phyloP scores from a whole-genome alignment of 2,888 invertebrate genomes.

The Tridacna gigas region DNA sequence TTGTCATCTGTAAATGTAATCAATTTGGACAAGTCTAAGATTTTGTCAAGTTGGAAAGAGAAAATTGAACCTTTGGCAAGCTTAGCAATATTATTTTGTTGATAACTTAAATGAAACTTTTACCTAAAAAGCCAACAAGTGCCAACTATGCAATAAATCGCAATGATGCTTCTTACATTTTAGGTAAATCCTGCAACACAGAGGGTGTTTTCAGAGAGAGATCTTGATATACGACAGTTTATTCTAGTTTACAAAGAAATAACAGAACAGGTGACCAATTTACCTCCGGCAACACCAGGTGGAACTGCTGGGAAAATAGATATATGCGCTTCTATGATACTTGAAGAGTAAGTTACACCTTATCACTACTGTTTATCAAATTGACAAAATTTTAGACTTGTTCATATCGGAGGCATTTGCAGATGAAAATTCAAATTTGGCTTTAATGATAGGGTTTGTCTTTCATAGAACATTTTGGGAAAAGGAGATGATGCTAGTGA shows the following conservation, averaged over 20 bases:
- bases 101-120: too few species aligned
- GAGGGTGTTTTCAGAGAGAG: conserved; percentile 87
- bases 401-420: too few species aligned
- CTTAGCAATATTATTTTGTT: too few species aligned
- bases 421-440: too few species aligned
- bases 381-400: too few species aligned
- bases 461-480: not conserved
- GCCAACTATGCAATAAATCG: too few species aligned
- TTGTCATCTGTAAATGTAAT: too few species aligned
- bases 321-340: conserved; percentile 79
- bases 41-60: too few species aligned
- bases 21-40: too few species aligned
- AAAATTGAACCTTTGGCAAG: too few species aligned
- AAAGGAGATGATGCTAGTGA: not conserved
- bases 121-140: too few species aligned
- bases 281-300: conserved; percentile 60
- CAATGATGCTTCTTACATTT: not conserved
- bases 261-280: conserved; percentile 75
- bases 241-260: conserved; percentile 87
- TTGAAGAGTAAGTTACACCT: conserved; percentile 76
- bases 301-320: conserved; percentile 58
- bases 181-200: conserved; percentile 72
- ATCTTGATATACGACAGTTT: conserved; percentile 89
- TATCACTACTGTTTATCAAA: not conserved
- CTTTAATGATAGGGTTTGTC: too few species aligned